These are phyloP conservation scores for Loriculus beryllinus DNA, from an alignment of 2,797 vertebrate genomes.

Conservation along the genomic window DNA sequence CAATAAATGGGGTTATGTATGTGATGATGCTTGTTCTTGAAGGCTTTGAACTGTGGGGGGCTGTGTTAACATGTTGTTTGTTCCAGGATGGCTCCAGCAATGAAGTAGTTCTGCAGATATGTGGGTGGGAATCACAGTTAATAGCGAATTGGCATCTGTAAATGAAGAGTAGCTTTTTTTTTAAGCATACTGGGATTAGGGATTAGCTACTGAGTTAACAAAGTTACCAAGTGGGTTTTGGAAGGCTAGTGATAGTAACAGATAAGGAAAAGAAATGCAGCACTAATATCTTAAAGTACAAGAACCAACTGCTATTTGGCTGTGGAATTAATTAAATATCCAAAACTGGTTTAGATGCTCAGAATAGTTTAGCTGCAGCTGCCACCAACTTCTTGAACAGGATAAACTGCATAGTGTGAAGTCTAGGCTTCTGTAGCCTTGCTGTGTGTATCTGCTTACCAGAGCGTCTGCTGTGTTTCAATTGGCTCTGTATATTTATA, in stretches of 20 bases:
- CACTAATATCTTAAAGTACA: not conserved
- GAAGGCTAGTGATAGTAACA: not conserved
- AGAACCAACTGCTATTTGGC: not conserved
- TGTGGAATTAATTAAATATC: not conserved
- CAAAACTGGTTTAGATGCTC: not conserved
- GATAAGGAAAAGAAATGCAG: not conserved
- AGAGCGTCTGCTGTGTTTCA: not conserved
- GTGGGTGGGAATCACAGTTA: not conserved
- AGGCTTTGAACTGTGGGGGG: not conserved
- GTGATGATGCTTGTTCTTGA: not conserved
- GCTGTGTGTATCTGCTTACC: not conserved
- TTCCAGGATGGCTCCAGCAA: not conserved
- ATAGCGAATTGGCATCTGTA: not conserved
- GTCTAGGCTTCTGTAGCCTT: not conserved
- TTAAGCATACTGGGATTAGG: not conserved
- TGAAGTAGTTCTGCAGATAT: not conserved
- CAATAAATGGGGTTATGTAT: not conserved
- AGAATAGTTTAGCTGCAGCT: constrained; percentile 1
- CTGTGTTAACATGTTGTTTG: not conserved
- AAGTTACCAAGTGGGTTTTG: not conserved
- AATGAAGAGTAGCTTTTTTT: not conserved
- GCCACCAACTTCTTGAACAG: not conserved
- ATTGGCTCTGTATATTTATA: not conserved
- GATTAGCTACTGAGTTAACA: not conserved
- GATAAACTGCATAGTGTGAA: constrained; percentile 1